Evolutionary conservation across 2,797 vertebrate species (phyloP).

Genomic region (Clarias laeviceps): DNA sequence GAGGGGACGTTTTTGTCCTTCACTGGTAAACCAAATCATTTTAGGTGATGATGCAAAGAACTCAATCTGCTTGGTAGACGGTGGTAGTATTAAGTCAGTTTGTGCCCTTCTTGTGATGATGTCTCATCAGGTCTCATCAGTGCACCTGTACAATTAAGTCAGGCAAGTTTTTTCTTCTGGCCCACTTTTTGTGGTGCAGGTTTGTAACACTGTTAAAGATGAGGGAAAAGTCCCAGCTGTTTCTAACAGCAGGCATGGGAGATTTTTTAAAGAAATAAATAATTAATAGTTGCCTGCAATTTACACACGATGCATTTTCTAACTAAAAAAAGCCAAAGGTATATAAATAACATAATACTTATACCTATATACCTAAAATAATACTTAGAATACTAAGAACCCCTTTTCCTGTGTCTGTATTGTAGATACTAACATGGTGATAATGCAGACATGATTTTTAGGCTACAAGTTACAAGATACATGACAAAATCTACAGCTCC

Average conservation of each 20-base stretch:
- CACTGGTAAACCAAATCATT: neutral
- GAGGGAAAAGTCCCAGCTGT: conserved; percentile 5
- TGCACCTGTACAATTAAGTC: neutral
- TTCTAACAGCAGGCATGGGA: neutral
- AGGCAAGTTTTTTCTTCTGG: neutral
- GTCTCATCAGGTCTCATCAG: neutral
- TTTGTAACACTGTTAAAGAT: neutral
- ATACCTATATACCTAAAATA: neutral
- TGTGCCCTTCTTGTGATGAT: too few species aligned
- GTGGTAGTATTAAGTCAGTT: neutral
- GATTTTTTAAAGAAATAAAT: neutral
- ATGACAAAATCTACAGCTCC: neutral
- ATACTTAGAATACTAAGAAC: neutral
- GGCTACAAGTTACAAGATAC: neutral
- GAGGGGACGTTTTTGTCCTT: neutral
- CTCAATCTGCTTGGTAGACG: neutral
- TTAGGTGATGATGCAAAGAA: neutral
- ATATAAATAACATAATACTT: neutral
- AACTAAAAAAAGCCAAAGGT: too few species aligned
- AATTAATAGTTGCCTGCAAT: neutral
- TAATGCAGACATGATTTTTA: neutral
- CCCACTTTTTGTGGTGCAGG: too few species aligned
- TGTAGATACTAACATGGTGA: neutral
- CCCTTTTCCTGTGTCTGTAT: neutral
- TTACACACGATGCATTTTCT: neutral